phyloP scores from a whole-genome alignment of 2,888 invertebrate genomes.

The Watsonalla cultraria region DNA sequence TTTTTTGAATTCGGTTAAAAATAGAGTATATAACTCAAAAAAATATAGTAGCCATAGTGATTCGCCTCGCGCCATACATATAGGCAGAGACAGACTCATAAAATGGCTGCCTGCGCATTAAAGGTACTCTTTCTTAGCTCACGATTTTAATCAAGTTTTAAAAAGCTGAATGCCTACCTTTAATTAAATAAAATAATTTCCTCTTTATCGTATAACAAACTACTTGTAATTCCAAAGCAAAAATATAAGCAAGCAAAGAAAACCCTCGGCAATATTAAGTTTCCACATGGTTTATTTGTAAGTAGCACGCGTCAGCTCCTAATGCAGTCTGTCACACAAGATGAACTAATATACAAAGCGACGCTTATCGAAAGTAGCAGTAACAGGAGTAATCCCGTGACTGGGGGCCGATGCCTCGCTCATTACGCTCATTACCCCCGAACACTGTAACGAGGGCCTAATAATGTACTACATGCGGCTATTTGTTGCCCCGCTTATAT shows the following conservation, averaged over 20 bases:
- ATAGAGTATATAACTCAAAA: no score
- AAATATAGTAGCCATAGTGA: no score
- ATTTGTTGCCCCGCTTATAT: not conserved
- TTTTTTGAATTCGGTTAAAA: no score
- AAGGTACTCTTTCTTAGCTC: no score
- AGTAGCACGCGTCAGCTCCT: not conserved
- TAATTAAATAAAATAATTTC: no score
- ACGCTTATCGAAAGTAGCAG: conserved; percentile 51
- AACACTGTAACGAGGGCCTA: conserved; percentile 31
- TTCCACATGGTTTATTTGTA: not conserved
- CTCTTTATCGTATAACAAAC: no score
- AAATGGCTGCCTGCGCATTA: no score
- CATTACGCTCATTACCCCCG: conserved; percentile 41
- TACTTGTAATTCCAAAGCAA: no score
- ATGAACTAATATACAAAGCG: conserved; percentile 40
- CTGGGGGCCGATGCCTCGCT: conserved; percentile 37
- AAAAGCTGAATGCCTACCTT: no score
- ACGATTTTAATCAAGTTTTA: no score
- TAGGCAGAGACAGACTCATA: no score
- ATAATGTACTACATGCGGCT: conserved; percentile 19
- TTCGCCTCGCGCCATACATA: no score
- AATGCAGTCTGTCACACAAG: conserved; percentile 15
- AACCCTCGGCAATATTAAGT: not conserved
- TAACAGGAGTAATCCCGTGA: conserved; percentile 45
- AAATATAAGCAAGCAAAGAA: not conserved